Conservation (phyloP, 1,140 invertebrate species). For the Euborellia annulipes region DNA sequence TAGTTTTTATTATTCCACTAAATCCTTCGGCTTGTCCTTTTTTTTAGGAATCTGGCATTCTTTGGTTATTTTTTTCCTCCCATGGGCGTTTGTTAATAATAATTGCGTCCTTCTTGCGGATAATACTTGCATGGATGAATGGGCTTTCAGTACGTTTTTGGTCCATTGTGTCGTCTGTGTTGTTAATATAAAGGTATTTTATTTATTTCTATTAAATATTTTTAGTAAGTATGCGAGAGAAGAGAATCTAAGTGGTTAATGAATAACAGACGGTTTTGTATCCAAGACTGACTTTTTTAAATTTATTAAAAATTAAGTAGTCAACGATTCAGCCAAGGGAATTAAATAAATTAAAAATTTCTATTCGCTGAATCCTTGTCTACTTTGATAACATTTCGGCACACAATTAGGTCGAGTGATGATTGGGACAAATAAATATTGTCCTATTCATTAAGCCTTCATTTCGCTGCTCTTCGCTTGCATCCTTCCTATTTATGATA, state of each 20-base stretch:
- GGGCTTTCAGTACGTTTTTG: slow-evolving; percentile 30
- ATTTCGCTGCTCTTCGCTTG: too few species aligned
- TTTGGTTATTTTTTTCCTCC: slow-evolving; percentile 33
- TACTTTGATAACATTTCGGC: not conserved
- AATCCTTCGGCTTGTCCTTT: too few species aligned
- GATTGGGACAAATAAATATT: not conserved
- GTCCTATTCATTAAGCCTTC: not conserved
- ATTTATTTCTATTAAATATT: too few species aligned
- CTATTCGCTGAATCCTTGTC: not conserved
- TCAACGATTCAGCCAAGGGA: too few species aligned
- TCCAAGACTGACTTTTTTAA: too few species aligned
- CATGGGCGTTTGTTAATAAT: slow-evolving; percentile 25
- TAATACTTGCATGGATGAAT: slow-evolving; percentile 27
- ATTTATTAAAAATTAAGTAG: too few species aligned
- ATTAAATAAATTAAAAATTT: too few species aligned
- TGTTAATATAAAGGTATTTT: slow-evolving; percentile 34
- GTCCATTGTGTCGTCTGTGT: slow-evolving; percentile 31
- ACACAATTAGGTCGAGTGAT: not conserved
- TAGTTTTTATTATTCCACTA: too few species aligned
- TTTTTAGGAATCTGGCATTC: slow-evolving; percentile 38
- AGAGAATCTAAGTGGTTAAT: too few species aligned
- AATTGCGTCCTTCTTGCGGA: slow-evolving; percentile 26
- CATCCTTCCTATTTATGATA: too few species aligned
- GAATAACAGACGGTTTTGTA: too few species aligned
- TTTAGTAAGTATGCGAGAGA: too few species aligned